Evolutionary conservation across 2,113 vertebrate species (phyloP), one percentile per base, ranked within the genome.

Genomic region (Oncorhynchus masou): DNA sequence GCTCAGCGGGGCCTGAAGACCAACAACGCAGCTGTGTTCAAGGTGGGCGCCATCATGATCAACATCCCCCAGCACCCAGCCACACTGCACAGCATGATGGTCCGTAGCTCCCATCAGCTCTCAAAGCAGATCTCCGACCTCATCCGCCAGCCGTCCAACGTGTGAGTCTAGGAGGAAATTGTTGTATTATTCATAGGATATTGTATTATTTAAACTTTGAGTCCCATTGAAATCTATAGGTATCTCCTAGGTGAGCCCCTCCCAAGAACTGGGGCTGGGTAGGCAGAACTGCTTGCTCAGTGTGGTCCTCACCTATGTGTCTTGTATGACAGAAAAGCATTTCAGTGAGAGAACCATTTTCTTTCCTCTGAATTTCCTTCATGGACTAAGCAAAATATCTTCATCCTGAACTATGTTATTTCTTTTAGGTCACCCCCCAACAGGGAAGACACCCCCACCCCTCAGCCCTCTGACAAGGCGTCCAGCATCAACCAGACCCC

Each of bases 121-220:
- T 99, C 98, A 77, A 99, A 99, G 85, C 98, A 99, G 89, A 99
- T 99, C 81, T 98, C 98, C 0, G 98, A 99, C 90, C 97, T 99
- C 87, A 98, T 99, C 85, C 94, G 98, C 19, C 98, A 99, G n/a
- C 98, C 98, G 1, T 95, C 97, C 0, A 90, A 93, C 2, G 78
- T 48, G 97, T 99, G 89, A 87, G 96, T 92, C 48, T n/a, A 27
- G 60, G 67, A 25, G 13, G 16, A 9, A 62, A 62, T 22, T 62
- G 59, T 15, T 7, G 4, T 19, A 29, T 51, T 11, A 1, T 29
- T 27, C 60, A 12, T 59, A 4, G 19, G 51, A 19, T 54, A 54
- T 13, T 4, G 0, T 13, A 6, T 48, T 59, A 45, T 45, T 45
- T 45, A 12, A 11, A 11, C 39, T 45, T 45, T 12, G 39, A 19